phyloP scores from a whole-genome alignment of 2,113 vertebrate genomes.

The Chamaea fasciata region DNA sequence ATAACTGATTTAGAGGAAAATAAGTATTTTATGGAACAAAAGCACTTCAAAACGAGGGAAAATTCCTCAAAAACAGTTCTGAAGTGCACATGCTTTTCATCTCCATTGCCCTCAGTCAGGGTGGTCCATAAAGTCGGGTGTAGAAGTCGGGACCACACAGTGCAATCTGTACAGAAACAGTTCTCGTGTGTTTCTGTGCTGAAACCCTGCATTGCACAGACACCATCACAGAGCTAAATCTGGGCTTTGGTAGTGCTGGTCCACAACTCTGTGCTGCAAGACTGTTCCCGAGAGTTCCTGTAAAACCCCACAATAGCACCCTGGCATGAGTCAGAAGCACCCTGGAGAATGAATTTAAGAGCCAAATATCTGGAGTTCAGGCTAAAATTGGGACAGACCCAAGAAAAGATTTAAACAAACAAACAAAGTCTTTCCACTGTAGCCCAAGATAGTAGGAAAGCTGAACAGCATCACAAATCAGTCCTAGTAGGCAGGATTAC shows the following conservation, averaged over 20 bases:
- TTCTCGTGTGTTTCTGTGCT: background rate
- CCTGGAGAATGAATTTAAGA: background rate
- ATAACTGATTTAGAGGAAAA: background rate
- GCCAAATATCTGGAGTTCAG: constrained; percentile 37
- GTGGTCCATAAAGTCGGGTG: background rate
- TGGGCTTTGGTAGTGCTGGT: background rate
- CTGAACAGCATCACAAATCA: background rate
- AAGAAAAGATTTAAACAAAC: constrained; percentile 45
- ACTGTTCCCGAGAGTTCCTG: background rate
- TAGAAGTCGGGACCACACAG: background rate
- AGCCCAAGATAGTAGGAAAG: background rate
- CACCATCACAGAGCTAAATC: background rate
- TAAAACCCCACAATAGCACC: constrained; percentile 17
- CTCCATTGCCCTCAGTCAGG: background rate
- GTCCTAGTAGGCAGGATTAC: background rate
- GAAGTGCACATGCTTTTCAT: background rate
- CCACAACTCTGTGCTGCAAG: background rate
- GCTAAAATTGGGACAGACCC: constrained; percentile 18
- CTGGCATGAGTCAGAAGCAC: constrained; percentile 38
- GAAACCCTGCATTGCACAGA: background rate
- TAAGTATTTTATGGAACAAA: background rate
- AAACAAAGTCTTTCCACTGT: constrained; percentile 19
- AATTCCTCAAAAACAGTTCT: background rate
- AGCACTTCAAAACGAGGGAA: background rate
- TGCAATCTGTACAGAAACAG: background rate